phyloP scores from a whole-genome alignment of 2,797 vertebrate genomes.

The Poecile montanus region DNA sequence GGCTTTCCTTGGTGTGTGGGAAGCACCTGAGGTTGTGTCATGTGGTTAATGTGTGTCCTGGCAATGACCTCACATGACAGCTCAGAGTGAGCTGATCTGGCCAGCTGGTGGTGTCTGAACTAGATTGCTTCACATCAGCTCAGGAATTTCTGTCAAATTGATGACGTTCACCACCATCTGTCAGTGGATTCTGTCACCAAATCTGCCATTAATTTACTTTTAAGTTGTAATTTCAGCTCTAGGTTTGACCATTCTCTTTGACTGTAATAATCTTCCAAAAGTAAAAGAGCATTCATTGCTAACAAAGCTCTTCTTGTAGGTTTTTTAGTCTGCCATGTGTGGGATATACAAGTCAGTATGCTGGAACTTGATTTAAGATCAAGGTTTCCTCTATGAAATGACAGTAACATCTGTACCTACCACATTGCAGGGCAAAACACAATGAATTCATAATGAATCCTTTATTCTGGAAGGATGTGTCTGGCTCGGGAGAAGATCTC shows the following conservation, averaged over 20 bases:
- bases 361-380: not conserved
- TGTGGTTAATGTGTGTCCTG: not conserved
- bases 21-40: not conserved
- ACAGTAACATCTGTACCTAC: not conserved
- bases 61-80: not conserved
- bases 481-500: not conserved
- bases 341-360: not conserved
- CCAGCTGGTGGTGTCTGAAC: not conserved
- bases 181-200: not conserved
- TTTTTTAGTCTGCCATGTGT: not conserved
- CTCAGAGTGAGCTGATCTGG: not conserved
- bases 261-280: not conserved
- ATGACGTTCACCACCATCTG: not conserved
- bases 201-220: not conserved
- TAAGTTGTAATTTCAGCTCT: not conserved
- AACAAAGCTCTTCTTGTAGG: not conserved
- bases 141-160: not conserved
- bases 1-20: not conserved
- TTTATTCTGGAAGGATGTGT: not conserved
- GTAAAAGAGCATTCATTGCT: not conserved
- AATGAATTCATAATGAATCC: accelerated
- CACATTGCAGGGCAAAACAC: not conserved
- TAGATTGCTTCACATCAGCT: not conserved
- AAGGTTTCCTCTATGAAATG: not conserved
- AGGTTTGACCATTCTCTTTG: not conserved